Percentiles rank a stretch among this genome's conserved stretches.
These are phyloP conservation scores for Andrena praecox DNA, from an alignment of 2,888 invertebrate genomes.

Conservation along the genomic window DNA sequence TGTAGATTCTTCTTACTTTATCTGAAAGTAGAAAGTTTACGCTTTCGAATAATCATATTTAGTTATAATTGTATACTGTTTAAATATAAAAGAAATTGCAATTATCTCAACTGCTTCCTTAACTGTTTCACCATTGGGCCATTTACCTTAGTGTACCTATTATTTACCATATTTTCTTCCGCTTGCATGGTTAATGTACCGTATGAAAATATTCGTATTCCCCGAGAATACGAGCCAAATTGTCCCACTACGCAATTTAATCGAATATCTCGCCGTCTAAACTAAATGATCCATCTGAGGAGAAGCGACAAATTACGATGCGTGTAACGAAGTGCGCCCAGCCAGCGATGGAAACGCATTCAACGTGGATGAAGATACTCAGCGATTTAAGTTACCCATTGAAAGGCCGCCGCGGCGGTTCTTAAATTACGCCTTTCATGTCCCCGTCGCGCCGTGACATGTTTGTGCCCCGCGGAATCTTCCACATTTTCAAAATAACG, in stretches of 20 bases:
- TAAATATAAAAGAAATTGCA: too few species aligned
- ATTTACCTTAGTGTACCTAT: too few species aligned
- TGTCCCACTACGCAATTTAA: constrained; percentile 2
- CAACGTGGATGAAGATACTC: constrained; percentile 48
- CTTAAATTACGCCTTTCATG: constrained; percentile 53
- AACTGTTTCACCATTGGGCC: too few species aligned
- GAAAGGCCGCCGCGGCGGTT: constrained; percentile 42
- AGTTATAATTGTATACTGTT: too few species aligned
- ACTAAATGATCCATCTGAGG: constrained; percentile 44
- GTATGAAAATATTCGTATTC: neutral
- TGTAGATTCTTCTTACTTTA: too few species aligned
- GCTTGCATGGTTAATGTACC: neutral
- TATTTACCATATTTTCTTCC: too few species aligned
- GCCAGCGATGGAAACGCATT: constrained; percentile 42
- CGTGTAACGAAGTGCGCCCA: constrained; percentile 46
- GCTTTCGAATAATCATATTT: too few species aligned
- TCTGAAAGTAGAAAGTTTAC: too few species aligned
- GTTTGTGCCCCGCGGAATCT: constrained; percentile 57
- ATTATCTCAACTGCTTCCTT: too few species aligned
- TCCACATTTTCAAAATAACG: constrained; percentile 61
- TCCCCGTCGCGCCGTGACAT: constrained; percentile 48
- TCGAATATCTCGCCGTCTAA: constrained; percentile 35
- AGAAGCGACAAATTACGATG: constrained; percentile 58
- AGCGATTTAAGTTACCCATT: constrained; percentile 61
- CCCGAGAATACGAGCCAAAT: neutral